Evolutionary conservation across 1,140 invertebrate genomes (phyloP).

Genomic region (Solen grandis): DNA sequence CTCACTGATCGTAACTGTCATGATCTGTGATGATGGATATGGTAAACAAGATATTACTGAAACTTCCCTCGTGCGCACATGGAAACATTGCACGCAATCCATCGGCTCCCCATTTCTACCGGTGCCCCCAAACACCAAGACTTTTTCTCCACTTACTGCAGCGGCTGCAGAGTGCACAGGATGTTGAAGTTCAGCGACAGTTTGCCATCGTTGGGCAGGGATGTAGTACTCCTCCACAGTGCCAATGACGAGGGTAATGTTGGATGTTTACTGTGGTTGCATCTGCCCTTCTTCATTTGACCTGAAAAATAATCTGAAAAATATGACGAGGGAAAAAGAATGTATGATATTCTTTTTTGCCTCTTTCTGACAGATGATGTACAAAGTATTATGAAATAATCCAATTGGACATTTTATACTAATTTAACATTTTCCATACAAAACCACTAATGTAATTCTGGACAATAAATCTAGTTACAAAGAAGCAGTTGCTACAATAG

Average conservation of each 20-base stretch:
- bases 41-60: constrained; percentile 25
- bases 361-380: too few species aligned
- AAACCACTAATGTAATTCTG: too few species aligned
- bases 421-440: too few species aligned
- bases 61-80: constrained; percentile 55
- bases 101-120: constrained; percentile 5
- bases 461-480: too few species aligned
- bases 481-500: too few species aligned
- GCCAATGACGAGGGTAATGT: constrained; percentile 19
- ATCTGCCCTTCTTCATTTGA: constrained; percentile 39
- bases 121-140: constrained; percentile 30
- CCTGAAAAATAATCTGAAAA: constrained; percentile 38
- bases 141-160: constrained; percentile 51
- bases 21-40: not conserved
- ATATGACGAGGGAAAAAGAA: too few species aligned
- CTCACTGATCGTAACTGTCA: constrained; percentile 18
- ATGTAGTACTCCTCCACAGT: constrained; percentile 59
- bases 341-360: too few species aligned
- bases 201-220: constrained; percentile 36
- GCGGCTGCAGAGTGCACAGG: constrained; percentile 57
- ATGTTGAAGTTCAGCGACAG: constrained; percentile 53
- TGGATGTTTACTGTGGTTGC: constrained; percentile 27
- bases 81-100: constrained; percentile 52
- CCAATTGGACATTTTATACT: too few species aligned
- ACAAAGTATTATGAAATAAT: too few species aligned